These are phyloP conservation scores for Lota lota DNA, from an alignment of 2,113 vertebrate genomes.

Conservation along the genomic window DNA sequence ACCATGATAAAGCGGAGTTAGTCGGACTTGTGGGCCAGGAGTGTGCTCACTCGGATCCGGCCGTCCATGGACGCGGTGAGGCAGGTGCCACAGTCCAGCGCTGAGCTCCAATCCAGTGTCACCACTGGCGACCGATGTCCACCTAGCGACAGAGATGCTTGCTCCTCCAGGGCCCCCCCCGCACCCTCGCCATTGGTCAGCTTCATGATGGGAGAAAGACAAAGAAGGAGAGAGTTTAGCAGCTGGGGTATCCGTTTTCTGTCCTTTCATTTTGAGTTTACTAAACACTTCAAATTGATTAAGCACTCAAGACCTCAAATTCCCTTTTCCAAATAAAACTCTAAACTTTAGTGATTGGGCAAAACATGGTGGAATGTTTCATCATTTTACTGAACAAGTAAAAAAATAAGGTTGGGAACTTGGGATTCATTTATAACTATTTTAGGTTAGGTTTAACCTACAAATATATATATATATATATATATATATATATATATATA, in stretches of 20 bases:
- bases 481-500: no score
- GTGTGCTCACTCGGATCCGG: constrained; percentile 94
- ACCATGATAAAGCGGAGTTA: no score
- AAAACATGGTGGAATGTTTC: no score
- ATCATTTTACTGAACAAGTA: no score
- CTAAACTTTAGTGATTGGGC: no score
- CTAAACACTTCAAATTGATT: background rate
- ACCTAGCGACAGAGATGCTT: constrained; percentile 75
- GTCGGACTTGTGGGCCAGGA: constrained; percentile 78
- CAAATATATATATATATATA: no score
- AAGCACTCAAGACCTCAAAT: no score
- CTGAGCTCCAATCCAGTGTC: constrained; percentile 94
- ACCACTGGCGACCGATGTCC: constrained; percentile 94
- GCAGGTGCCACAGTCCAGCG: constrained; percentile 94
- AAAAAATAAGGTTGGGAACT: no score
- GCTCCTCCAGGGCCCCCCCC: constrained; percentile 59
- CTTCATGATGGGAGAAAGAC: constrained; percentile 49
- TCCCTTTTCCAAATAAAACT: no score
- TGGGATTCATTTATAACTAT: no score
- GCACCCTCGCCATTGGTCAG: constrained; percentile 81
- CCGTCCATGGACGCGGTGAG: constrained; percentile 97
- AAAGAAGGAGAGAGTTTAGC: background rate
- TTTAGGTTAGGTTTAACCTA: no score
- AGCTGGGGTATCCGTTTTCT: no score
- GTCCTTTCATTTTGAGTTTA: background rate